Conservation (phyloP, 2,113 vertebrate species). For the Trinectes maculatus region DNA sequence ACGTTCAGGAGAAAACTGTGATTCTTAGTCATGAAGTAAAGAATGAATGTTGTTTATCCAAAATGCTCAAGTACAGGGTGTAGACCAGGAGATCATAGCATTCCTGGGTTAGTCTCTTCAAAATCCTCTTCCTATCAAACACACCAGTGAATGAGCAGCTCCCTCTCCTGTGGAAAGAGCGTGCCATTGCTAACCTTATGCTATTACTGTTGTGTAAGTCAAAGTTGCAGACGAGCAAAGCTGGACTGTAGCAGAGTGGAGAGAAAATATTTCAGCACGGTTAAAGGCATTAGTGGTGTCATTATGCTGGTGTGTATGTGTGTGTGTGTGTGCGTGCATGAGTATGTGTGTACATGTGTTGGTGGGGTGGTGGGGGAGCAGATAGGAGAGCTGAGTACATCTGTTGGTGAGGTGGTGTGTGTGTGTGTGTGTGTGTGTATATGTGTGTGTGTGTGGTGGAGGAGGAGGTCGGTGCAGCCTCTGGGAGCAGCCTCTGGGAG, state of each 20-base stretch:
- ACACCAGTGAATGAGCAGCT: no score
- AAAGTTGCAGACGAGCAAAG: conserved; percentile 26
- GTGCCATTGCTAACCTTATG: no score
- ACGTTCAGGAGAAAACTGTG: neutral
- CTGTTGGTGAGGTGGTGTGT: conserved; percentile 78
- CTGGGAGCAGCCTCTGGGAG: no score
- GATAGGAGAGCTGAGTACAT: conserved; percentile 85
- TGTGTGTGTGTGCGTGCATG: conserved; percentile 20
- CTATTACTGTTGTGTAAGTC: conserved; percentile 20
- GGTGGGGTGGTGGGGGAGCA: conserved; percentile 27
- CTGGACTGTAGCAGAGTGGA: conserved; percentile 38
- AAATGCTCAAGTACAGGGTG: no score
- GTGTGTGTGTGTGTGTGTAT: conserved; percentile 28
- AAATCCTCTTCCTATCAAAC: no score
- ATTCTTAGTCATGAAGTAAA: neutral
- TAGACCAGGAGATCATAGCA: no score
- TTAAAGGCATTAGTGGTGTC: conserved; percentile 73
- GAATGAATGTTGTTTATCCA: no score
- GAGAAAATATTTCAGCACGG: conserved; percentile 76
- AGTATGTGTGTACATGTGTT: conserved; percentile 9
- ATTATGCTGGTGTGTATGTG: conserved; percentile 43
- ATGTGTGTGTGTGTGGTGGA: conserved; percentile 29
- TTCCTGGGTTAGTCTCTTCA: no score
- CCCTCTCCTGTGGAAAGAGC: no score
- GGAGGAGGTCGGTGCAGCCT: conserved; percentile 83